These are phyloP conservation scores for Discoglossus pictus DNA, from an alignment of 2,797 vertebrate species.

Conservation along the genomic window DNA sequence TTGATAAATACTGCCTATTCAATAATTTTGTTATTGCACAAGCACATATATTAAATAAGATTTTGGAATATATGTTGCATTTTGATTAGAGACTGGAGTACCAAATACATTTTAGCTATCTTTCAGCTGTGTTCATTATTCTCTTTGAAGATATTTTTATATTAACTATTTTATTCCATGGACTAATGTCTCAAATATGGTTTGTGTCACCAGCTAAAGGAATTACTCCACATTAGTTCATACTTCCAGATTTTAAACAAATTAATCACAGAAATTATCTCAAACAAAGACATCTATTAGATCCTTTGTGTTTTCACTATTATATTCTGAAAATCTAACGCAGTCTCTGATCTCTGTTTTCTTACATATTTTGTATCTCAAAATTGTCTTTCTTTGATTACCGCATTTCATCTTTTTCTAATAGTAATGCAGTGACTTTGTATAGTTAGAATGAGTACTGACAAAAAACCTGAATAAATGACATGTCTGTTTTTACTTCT, in stretches of 20 bases:
- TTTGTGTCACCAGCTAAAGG: constrained; percentile 6
- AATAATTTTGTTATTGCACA: too few species aligned
- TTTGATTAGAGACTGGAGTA: too few species aligned
- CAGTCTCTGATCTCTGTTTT: constrained; percentile 12
- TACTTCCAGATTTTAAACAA: neutral
- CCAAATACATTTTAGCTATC: neutral
- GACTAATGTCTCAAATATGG: constrained; percentile 1
- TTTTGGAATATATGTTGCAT: too few species aligned
- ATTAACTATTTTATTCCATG: constrained; percentile 7
- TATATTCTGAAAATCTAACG: neutral
- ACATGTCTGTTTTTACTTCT: too few species aligned
- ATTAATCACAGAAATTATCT: constrained; percentile 19
- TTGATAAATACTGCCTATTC: too few species aligned
- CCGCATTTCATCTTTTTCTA: too few species aligned
- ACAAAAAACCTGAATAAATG: too few species aligned
- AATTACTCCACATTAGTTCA: neutral
- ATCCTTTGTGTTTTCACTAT: constrained; percentile 7
- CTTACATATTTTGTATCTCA: neutral
- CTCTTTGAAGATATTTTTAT: constrained; percentile 34
- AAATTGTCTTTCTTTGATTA: too few species aligned
- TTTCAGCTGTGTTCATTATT: constrained; percentile 9
- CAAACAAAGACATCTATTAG: constrained; percentile 10
- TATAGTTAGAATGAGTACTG: too few species aligned
- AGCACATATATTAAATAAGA: too few species aligned
- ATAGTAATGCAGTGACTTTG: too few species aligned